phyloP scores from a whole-genome alignment of 1,140 invertebrate genomes.

The Listronotus oregonensis region DNA sequence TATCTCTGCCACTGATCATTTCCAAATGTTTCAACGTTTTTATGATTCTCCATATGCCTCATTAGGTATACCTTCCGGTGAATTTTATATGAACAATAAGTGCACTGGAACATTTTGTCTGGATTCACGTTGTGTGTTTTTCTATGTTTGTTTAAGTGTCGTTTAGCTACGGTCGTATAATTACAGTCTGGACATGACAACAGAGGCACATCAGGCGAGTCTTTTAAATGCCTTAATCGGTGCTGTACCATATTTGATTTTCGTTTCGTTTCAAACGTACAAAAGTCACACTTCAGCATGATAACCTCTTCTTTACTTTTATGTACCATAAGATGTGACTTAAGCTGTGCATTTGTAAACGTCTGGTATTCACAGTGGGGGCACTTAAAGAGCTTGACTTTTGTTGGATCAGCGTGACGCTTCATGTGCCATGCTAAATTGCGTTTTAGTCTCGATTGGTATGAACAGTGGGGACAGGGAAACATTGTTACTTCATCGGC shows the following conservation, averaged over 20 bases:
- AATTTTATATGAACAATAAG: slow-evolving; percentile 28
- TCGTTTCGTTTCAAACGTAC: slow-evolving; percentile 30
- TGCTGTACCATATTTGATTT: slow-evolving; percentile 33
- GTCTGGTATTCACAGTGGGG: slow-evolving; percentile 26
- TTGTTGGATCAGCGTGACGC: slow-evolving; percentile 18
- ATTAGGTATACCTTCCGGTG: slow-evolving; percentile 31
- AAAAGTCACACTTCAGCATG: slow-evolving; percentile 33
- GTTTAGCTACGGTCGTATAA: slow-evolving; percentile 28
- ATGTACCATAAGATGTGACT: slow-evolving; percentile 29
- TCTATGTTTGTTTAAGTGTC: slow-evolving; percentile 31
- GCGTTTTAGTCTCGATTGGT: slow-evolving; percentile 27
- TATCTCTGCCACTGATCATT: slow-evolving; percentile 32
- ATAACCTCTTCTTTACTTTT: slow-evolving; percentile 28
- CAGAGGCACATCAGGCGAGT: slow-evolving; percentile 29
- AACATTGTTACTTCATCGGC: slow-evolving; percentile 34
- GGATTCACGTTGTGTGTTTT: slow-evolving; percentile 33
- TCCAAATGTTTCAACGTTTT: slow-evolving; percentile 20
- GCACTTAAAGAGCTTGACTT: slow-evolving; percentile 27
- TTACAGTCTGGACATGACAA: slow-evolving; percentile 29
- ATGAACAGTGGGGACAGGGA: slow-evolving; percentile 27
- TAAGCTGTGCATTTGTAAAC: slow-evolving; percentile 29
- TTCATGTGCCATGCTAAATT: slow-evolving; percentile 32
- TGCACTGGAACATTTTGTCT: slow-evolving; percentile 33
- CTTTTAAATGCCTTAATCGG: slow-evolving; percentile 24
- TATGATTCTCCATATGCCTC: slow-evolving; percentile 33